phyloP scores from a whole-genome alignment of 2,113 vertebrate species.

The Rhadina sibilatrix region DNA sequence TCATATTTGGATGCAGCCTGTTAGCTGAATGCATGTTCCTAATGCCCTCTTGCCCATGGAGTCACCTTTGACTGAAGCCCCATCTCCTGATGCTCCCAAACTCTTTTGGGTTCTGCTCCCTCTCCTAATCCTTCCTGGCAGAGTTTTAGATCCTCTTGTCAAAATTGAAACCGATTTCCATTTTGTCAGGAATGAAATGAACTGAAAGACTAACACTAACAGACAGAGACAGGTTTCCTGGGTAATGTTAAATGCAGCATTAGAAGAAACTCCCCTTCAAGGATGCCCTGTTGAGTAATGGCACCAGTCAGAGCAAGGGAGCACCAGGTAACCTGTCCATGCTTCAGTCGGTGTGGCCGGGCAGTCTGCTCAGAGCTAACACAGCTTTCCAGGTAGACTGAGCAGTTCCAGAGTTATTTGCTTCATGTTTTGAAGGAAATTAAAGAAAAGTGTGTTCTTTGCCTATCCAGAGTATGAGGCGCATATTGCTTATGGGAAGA shows the following conservation, averaged over 20 bases:
- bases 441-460: slow-evolving; percentile 29
- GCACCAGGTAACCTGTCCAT: neutral
- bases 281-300: neutral
- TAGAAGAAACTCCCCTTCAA: neutral
- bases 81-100: neutral
- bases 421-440: slow-evolving; percentile 8
- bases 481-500: slow-evolving; percentile 66
- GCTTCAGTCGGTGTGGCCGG: neutral
- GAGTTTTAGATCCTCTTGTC: neutral
- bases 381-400: neutral
- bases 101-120: neutral
- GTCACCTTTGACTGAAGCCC: slow-evolving; percentile 7
- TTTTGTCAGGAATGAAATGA: slow-evolving; percentile 5
- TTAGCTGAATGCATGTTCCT: neutral
- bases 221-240: neutral
- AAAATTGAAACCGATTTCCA: slow-evolving; percentile 3
- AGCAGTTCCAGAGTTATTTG: slow-evolving; percentile 20
- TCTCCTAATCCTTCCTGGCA: slow-evolving; percentile 44
- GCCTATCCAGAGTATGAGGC: neutral
- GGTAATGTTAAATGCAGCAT: neutral
- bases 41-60: neutral
- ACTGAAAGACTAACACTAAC: neutral
- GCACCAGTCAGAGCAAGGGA: neutral
- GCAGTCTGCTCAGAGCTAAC: slow-evolving; percentile 8
- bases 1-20: neutral